Percentiles rank a stretch among this genome's conserved stretches.
phyloP scores from a whole-genome alignment of 2,888 invertebrate species.

The Hemicrepidius hirtus region DNA sequence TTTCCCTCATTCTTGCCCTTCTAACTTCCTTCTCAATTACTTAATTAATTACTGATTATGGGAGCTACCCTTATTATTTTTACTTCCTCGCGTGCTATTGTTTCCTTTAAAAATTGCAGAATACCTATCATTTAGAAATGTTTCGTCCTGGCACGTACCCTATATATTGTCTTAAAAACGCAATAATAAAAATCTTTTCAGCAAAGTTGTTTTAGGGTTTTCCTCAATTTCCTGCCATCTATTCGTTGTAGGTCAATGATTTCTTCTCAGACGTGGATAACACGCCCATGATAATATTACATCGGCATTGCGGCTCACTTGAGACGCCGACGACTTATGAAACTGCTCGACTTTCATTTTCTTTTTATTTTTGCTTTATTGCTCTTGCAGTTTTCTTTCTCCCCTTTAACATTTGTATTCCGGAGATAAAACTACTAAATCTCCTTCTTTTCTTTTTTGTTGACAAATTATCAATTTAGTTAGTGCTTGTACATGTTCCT shows the following conservation, averaged over 20 bases:
- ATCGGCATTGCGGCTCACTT: slow-evolving; percentile 36
- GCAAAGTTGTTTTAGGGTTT: too few species aligned
- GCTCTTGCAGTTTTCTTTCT: slow-evolving; percentile 16
- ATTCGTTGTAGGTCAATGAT: slow-evolving; percentile 11
- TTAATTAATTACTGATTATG: too few species aligned
- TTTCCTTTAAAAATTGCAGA: too few species aligned
- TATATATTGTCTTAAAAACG: not conserved
- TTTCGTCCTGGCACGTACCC: too few species aligned
- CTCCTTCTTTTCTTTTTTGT: not conserved
- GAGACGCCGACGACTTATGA: slow-evolving; percentile 38
- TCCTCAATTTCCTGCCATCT: not conserved
- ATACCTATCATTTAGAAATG: too few species aligned
- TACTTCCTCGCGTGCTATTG: too few species aligned
- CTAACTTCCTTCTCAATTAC: too few species aligned
- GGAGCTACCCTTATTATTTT: too few species aligned
- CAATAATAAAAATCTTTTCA: not conserved
- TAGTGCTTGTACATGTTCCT: not conserved
- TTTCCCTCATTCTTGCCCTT: too few species aligned
- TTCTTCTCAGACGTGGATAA: slow-evolving; percentile 31
- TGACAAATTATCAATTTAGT: slow-evolving; percentile 19
- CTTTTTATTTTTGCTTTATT: slow-evolving; percentile 34
- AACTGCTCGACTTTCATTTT: slow-evolving; percentile 35
- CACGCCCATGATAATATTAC: slow-evolving; percentile 35
- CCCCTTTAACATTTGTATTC: slow-evolving; percentile 19
- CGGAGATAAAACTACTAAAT: not conserved